A percentile compares a stretch with the other conserved stretches of the same genome.
phyloP scores from a whole-genome alignment of 1,140 invertebrate species.

The Nixonia krombeini region DNA sequence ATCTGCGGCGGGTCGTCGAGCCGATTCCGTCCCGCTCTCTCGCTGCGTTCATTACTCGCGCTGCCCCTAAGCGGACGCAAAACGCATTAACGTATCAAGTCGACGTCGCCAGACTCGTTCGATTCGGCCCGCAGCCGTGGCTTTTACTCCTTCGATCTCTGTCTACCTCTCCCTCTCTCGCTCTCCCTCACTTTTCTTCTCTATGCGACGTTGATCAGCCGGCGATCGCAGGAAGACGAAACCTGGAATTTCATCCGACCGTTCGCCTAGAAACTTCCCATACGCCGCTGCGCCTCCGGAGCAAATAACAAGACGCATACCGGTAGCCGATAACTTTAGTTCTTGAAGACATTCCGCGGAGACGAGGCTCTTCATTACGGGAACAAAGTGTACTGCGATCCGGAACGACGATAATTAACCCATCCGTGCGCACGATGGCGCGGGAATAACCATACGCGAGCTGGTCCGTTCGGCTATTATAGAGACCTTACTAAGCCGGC shows the following conservation, averaged over 20 bases:
- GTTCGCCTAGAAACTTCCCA: slow-evolving; percentile 35
- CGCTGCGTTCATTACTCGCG: slow-evolving; percentile 10
- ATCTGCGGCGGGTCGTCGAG: slow-evolving; percentile 34
- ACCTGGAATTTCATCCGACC: too few species aligned
- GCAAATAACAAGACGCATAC: slow-evolving; percentile 52
- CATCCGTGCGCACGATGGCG: slow-evolving; percentile 47
- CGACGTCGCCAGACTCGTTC: slow-evolving; percentile 2
- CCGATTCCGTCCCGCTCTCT: slow-evolving; percentile 9
- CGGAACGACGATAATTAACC: slow-evolving; percentile 64
- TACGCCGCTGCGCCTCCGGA: slow-evolving; percentile 26
- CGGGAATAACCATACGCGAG: slow-evolving; percentile 11
- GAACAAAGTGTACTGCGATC: slow-evolving; percentile 47
- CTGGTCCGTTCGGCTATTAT: slow-evolving; percentile 31
- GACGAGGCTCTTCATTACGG: slow-evolving; percentile 37
- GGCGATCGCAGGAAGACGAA: slow-evolving; percentile 6
- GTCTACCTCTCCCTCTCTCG: too few species aligned
- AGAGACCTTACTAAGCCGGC: slow-evolving; percentile 31
- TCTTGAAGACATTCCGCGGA: slow-evolving; percentile 47
- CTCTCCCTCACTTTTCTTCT: too few species aligned
- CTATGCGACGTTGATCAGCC: too few species aligned
- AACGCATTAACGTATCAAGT: slow-evolving; percentile 11
- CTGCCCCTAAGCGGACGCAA: slow-evolving; percentile 5
- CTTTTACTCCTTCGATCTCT: too few species aligned
- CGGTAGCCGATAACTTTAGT: slow-evolving; percentile 57
- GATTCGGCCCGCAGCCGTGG: not conserved